Percentiles rank a stretch among this genome's conserved stretches.
Evolutionary conservation across 2,113 vertebrate genomes (phyloP).

Genomic region (Glaucidium brasilianum): DNA sequence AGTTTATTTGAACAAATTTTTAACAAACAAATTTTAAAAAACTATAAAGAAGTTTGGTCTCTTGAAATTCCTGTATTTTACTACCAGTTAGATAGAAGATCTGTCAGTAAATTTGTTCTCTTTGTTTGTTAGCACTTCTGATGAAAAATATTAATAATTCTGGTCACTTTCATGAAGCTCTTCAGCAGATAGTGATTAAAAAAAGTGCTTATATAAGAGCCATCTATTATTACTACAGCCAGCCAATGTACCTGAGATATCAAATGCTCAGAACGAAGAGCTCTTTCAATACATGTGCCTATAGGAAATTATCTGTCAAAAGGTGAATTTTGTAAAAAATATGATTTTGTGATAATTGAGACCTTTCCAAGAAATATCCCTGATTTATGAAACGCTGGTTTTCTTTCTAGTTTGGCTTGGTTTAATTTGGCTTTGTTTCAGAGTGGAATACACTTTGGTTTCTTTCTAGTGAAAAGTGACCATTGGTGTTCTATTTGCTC

Average conservation of each 20-base stretch:
- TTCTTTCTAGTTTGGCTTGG: neutral
- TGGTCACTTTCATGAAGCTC: neutral
- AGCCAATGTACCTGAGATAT: neutral
- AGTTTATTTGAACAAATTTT: neutral
- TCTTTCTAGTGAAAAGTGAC: neutral
- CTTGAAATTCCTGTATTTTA: neutral
- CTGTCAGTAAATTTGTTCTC: neutral
- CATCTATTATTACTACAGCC: neutral
- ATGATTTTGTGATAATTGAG: neutral
- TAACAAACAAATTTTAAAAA: neutral
- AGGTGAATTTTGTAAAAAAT: neutral
- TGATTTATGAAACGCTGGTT: neutral
- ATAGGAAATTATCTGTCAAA: neutral
- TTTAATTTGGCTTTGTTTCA: neutral
- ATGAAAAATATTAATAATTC: neutral
- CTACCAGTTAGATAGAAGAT: neutral
- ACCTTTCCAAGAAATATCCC: neutral
- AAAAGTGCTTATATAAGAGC: neutral
- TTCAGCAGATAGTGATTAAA: neutral
- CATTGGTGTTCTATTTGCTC: neutral
- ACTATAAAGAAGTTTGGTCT: fast-evolving
- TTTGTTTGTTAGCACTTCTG: neutral
- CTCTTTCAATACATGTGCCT: neutral
- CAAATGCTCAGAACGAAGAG: neutral
- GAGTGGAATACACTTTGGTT: neutral